Evolutionary conservation across 1,140 invertebrate genomes (phyloP).

Genomic region (Bombus polaris): DNA sequence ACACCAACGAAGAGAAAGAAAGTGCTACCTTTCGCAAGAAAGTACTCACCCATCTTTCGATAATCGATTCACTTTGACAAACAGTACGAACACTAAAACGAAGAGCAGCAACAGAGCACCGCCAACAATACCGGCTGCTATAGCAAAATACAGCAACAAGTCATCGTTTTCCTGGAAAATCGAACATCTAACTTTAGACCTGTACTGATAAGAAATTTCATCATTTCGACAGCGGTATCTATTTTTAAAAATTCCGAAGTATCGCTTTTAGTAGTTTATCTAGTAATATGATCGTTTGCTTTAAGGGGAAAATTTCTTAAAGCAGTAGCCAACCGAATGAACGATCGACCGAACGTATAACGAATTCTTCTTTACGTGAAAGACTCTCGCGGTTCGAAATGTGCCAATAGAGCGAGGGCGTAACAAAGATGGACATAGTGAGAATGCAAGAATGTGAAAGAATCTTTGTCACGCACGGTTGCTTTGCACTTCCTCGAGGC

Average conservation of each 20-base stretch:
- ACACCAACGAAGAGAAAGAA: neutral
- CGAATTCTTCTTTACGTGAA: neutral
- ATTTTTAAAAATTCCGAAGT: neutral
- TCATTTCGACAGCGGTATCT: neutral
- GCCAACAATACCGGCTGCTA: conserved; percentile 69
- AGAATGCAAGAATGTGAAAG: conserved; percentile 63
- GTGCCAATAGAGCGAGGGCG: neutral
- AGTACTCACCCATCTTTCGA: conserved; percentile 72
- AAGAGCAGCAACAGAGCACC: conserved; percentile 67
- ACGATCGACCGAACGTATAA: neutral
- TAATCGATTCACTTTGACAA: conserved; percentile 72
- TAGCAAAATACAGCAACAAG: conserved; percentile 72
- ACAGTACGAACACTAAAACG: conserved; percentile 69
- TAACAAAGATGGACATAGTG: conserved; percentile 17
- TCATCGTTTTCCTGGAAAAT: conserved; percentile 71
- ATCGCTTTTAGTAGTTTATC: neutral
- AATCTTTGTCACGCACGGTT: conserved; percentile 34
- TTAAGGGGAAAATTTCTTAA: neutral
- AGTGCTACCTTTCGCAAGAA: too few relatives aligned
- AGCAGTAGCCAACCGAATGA: neutral
- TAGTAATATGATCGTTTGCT: neutral
- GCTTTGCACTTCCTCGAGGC: conserved; percentile 48
- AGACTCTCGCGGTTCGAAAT: neutral
- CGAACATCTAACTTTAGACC: conserved; percentile 17
- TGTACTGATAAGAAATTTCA: neutral